A percentile compares a stretch with the other conserved stretches of the same genome.
These are phyloP conservation scores for Octomys mimax DNA, from an alignment of 2,797 vertebrate genomes.

Conservation along the genomic window DNA sequence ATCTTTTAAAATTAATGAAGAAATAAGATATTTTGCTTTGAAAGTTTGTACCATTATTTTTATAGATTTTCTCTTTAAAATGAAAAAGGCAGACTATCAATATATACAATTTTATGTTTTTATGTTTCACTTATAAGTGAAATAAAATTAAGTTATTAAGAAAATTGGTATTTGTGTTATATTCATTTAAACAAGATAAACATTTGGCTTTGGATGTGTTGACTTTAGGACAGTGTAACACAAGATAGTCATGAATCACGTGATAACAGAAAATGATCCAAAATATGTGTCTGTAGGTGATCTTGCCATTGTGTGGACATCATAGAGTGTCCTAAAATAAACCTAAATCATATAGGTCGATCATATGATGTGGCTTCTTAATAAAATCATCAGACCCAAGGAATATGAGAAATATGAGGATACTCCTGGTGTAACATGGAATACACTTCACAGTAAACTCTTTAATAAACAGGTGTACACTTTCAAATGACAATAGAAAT, in stretches of 20 bases:
- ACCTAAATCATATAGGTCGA: background rate
- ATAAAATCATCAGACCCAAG: background rate
- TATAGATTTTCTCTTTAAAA: too few species aligned
- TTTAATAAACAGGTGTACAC: background rate
- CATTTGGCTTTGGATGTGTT: background rate
- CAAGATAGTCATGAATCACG: background rate
- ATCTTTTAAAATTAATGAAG: too few species aligned
- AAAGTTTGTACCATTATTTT: too few species aligned
- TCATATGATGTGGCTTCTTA: background rate
- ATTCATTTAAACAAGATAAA: background rate
- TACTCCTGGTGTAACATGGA: background rate
- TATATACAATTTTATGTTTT: background rate
- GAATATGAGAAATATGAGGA: background rate
- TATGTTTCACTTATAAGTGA: background rate
- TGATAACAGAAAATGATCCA: background rate
- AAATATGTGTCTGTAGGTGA: too few species aligned
- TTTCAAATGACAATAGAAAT: background rate
- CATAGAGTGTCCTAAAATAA: background rate
- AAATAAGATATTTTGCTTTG: too few species aligned
- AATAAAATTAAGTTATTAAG: background rate
- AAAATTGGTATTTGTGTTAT: slow-evolving; percentile 53
- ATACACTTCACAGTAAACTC: background rate
- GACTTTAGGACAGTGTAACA: background rate
- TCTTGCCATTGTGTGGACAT: background rate
- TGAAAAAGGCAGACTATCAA: background rate